Evolutionary conservation across 1,140 invertebrate species (phyloP), one percentile per base, ranked within the genome.

Genomic region (Trachymyrmex cornetzi): DNA sequence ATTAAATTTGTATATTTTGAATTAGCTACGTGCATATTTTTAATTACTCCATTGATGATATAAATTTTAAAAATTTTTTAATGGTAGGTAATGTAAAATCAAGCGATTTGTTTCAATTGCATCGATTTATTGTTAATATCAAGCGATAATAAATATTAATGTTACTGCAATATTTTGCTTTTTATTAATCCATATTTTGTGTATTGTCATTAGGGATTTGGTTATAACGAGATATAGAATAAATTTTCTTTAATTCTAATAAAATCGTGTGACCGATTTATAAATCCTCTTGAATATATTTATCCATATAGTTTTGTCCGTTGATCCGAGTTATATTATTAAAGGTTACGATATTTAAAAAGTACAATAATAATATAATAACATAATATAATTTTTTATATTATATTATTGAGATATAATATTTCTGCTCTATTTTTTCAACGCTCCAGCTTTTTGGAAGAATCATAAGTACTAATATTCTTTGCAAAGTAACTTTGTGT

Each of bases 191-290:
- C 7, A 34, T 9, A 77, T 61, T 44, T 77, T 77, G n/a, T 34
- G 38, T 50, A 27, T 61, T 7, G 9, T 77, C 59, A 77, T 77
- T 44, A 77, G 16, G 16, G 16, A 1, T 4, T 77, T 59, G 22
- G 14, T 77, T 59, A 24, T 22, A 77, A 7, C 22, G 19, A 61
- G n/a, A 12, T 2, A 74, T 24, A 55, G 34, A 44, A 59, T 77
- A 2, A 44, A 77, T 61, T 77, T 44, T 44, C 14, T 61, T 61
- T 77, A 61, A 59, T 77, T 77, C 0, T 1, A 2, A 77, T 77
- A 14, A 12, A 74, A 57, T 57, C 7, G 38, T 9, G n/a, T n/a
- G 3, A 14, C 14, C n/a, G 14, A 27, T 61, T 61, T 24, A 77
- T n/a, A 50, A 55, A 55, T 74, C 55, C 30, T 19, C 30, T 19